Evolutionary conservation across 2,888 invertebrate genomes (phyloP).

Genomic region (Cephus spinipes): DNA sequence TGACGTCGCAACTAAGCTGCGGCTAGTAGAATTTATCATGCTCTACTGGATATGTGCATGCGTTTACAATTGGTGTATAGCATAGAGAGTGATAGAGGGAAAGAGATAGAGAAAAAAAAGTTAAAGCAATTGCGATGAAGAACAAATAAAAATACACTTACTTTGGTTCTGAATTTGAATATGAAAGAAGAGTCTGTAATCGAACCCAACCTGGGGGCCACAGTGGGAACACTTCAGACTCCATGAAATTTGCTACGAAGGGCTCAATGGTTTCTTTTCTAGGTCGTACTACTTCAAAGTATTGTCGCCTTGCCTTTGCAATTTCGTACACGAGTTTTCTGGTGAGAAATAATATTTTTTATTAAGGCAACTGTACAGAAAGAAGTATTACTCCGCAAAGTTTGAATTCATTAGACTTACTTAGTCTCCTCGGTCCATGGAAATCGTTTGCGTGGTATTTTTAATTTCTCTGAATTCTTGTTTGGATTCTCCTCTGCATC

Average conservation of each 20-base stretch:
- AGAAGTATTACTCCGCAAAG: neutral
- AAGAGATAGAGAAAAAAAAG: neutral
- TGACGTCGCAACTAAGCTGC: neutral
- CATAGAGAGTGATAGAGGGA: neutral
- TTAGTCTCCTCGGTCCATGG: slow-evolving; percentile 77
- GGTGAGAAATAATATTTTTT: slow-evolving; percentile 3
- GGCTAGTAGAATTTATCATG: neutral
- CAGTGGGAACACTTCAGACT: slow-evolving; percentile 72
- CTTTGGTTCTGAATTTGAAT: slow-evolving; percentile 62
- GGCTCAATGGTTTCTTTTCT: slow-evolving; percentile 68
- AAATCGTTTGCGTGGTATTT: slow-evolving; percentile 79
- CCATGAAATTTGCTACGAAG: slow-evolving; percentile 70
- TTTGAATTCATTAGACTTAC: slow-evolving; percentile 59
- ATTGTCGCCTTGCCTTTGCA: slow-evolving; percentile 52
- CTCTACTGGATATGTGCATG: neutral
- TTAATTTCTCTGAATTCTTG: slow-evolving; percentile 67
- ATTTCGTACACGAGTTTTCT: slow-evolving; percentile 57
- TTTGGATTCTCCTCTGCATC: slow-evolving; percentile 62
- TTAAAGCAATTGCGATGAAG: neutral
- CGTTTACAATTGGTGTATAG: neutral
- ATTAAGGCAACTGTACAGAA: neutral
- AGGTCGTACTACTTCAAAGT: slow-evolving; percentile 67
- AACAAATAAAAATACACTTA: slow-evolving; percentile 30
- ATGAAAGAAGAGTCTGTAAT: slow-evolving; percentile 69
- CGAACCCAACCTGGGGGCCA: slow-evolving; percentile 79